Conservation (phyloP, 1,140 invertebrate genomes). For the Littorina saxatilis region DNA sequence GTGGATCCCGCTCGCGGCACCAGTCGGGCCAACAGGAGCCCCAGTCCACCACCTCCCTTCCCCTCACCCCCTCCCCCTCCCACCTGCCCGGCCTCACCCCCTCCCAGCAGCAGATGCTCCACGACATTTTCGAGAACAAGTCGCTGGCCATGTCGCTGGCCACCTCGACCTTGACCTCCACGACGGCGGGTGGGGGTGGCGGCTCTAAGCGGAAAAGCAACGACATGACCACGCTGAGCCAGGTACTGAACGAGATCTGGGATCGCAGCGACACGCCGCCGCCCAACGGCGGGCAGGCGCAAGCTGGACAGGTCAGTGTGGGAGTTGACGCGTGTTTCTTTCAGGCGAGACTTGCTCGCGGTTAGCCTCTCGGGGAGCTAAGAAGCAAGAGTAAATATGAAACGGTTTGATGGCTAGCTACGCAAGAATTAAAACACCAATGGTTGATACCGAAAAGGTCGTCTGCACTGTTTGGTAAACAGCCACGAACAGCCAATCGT, state of each 20-base stretch:
- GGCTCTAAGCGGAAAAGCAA: background rate
- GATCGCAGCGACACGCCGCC: conserved; percentile 24
- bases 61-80: conserved; percentile 39
- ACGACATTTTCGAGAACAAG: conserved; percentile 23
- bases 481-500: too few species aligned
- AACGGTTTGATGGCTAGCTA: too few species aligned
- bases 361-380: conserved; percentile 22
- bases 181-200: background rate
- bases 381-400: too few species aligned
- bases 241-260: conserved; percentile 39
- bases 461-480: too few species aligned
- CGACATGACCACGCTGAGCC: conserved; percentile 2
- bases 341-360: too few species aligned
- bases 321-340: too few species aligned
- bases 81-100: conserved; percentile 20
- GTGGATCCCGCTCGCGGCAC: conserved; percentile 57
- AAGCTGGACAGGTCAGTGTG: conserved; percentile 11
- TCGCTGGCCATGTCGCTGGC: background rate
- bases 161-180: background rate
- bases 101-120: conserved; percentile 23
- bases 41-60: conserved; percentile 64
- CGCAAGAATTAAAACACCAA: too few species aligned
- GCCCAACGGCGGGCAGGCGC: background rate
- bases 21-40: conserved; percentile 67
- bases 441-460: too few species aligned